phyloP scores from a whole-genome alignment of 2,113 vertebrate species.

The Cyphomyrus discorhynchus region DNA sequence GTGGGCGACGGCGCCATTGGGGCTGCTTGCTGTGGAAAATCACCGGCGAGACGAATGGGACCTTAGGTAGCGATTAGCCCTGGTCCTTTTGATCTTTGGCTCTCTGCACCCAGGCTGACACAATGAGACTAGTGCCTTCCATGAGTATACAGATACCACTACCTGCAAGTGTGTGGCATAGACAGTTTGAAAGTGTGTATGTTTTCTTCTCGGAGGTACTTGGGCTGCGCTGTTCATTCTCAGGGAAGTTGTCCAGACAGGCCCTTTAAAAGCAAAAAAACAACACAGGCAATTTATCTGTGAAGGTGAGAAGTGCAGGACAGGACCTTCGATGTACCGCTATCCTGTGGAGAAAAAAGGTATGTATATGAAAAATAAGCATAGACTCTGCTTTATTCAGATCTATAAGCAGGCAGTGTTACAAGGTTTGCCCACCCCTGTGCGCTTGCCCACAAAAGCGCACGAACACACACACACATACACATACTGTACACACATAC shows the following conservation, averaged over 20 bases:
- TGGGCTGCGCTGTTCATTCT: slow-evolving; percentile 4
- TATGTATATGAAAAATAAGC: background rate
- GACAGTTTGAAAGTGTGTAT: background rate
- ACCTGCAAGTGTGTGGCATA: background rate
- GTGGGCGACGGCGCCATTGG: slow-evolving; percentile 1
- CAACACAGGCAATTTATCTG: background rate
- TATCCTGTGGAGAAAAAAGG: background rate
- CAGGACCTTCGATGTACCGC: too few species aligned
- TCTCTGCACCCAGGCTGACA: background rate
- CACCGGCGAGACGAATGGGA: background rate
- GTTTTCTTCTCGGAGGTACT: background rate
- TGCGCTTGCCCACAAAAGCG: background rate
- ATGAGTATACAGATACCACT: background rate
- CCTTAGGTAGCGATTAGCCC: background rate
- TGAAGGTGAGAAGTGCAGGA: background rate
- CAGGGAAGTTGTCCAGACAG: background rate
- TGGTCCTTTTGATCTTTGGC: background rate
- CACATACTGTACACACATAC: background rate
- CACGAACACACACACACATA: slow-evolving; percentile 28
- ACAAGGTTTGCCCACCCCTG: background rate
- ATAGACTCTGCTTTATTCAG: background rate
- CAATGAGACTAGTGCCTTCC: background rate
- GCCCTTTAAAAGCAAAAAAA: background rate
- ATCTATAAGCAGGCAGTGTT: background rate
- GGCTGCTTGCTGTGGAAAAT: background rate